Conservation (phyloP, 2,797 vertebrate genomes). For the Sebastes oblongus region DNA sequence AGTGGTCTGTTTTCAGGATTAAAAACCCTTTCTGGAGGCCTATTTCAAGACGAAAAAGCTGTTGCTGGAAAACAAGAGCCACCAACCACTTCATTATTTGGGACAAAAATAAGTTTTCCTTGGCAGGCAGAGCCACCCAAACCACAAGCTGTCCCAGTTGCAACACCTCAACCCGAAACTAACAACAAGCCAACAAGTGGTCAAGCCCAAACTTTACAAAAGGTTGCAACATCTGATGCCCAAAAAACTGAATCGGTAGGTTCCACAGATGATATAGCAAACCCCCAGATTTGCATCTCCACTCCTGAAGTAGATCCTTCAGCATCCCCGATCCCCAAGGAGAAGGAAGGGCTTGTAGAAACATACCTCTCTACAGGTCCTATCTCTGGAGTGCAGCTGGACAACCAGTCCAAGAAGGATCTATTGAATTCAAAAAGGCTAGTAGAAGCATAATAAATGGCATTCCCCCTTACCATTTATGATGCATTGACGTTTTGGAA, state of each 20-base stretch:
- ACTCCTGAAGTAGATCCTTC: conserved; percentile 79
- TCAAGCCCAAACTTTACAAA: conserved; percentile 57
- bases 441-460: conserved; percentile 96
- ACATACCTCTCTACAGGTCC: conserved; percentile 72
- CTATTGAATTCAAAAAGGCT: conserved; percentile 92
- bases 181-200: conserved; percentile 49
- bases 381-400: conserved; percentile 78
- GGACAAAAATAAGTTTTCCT: conserved; percentile 85
- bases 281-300: conserved; percentile 73
- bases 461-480: conserved; percentile 85
- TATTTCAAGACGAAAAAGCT: conserved; percentile 88
- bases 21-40: conserved; percentile 87
- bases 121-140: conserved; percentile 81
- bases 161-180: conserved; percentile 76
- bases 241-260: conserved; percentile 70
- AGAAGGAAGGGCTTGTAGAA: conserved; percentile 77
- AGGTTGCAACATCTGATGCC: conserved; percentile 51
- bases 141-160: conserved; percentile 62
- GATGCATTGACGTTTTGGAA: conserved; percentile 77
- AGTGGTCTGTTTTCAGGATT: conserved; percentile 86
- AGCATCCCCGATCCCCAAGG: conserved; percentile 74
- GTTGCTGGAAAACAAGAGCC: conserved; percentile 68
- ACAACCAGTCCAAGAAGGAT: conserved; percentile 80
- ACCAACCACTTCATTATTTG: conserved; percentile 82
- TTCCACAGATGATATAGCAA: conserved; percentile 62